Evolutionary conservation across 2,113 vertebrate species (phyloP).

Genomic region (Tetraodon nigroviridis): DNA sequence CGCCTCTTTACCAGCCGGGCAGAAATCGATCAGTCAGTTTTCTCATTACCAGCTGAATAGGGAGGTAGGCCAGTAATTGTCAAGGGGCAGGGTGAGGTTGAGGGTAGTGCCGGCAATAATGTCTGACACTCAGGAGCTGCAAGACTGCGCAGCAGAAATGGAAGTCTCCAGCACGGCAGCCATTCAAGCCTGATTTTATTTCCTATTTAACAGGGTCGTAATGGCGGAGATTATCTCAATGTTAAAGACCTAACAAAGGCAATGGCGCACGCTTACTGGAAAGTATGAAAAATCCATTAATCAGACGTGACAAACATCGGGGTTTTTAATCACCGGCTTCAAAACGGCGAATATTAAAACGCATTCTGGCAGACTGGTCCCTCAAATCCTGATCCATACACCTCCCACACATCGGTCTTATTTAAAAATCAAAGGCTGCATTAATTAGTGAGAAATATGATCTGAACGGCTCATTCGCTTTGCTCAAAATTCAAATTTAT

Average conservation of each 20-base stretch:
- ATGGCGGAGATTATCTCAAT: constrained; percentile 46
- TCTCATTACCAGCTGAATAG: constrained; percentile 75
- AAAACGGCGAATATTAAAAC: constrained; percentile 10
- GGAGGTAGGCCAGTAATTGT: constrained; percentile 73
- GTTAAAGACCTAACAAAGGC: constrained; percentile 28
- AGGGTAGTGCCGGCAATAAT: constrained; percentile 65
- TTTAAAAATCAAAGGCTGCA: constrained; percentile 50
- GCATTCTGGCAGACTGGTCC: constrained; percentile 7
- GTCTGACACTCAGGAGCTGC: constrained; percentile 63
- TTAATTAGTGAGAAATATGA: constrained; percentile 51
- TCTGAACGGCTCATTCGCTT: constrained; percentile 44
- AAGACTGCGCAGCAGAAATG: constrained; percentile 60
- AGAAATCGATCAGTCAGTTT: constrained; percentile 76
- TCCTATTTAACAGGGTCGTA: constrained; percentile 54
- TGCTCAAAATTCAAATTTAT: constrained; percentile 51
- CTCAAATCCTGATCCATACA: constrained; percentile 16
- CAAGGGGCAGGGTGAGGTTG: constrained; percentile 71
- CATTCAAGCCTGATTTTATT: constrained; percentile 58
- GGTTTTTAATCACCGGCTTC: not conserved
- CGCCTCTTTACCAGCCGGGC: constrained; percentile 62
- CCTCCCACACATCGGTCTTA: constrained; percentile 24
- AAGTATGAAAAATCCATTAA: constrained; percentile 1
- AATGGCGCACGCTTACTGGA: constrained; percentile 2
- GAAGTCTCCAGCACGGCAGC: constrained; percentile 50
- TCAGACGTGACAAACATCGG: not conserved